These are phyloP conservation scores for Centruroides sculpturatus DNA, from an alignment of 1,140 invertebrate species.

Conservation along the genomic window DNA sequence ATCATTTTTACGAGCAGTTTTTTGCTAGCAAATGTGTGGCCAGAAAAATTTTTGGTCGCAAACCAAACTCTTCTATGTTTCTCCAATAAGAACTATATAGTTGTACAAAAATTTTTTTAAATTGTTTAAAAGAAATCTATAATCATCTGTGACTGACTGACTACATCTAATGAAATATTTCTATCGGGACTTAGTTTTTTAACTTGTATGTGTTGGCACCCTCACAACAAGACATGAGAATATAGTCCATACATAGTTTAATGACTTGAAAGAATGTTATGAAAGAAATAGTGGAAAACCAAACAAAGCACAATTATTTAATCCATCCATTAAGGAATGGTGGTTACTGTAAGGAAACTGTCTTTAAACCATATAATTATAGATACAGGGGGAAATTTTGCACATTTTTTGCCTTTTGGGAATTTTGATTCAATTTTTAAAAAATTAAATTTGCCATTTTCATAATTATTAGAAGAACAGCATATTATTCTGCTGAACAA, in stretches of 20 bases:
- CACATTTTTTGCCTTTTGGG: neutral
- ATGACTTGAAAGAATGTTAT: conserved; percentile 4
- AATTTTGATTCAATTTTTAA: neutral
- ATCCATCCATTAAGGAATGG: neutral
- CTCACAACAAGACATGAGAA: conserved; percentile 8
- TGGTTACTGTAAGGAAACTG: neutral
- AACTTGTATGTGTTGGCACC: conserved; percentile 15
- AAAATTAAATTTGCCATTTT: neutral
- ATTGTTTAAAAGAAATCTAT: neutral
- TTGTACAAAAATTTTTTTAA: neutral
- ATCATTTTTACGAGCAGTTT: conserved; percentile 22
- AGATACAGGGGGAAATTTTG: neutral
- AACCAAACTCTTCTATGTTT: conserved; percentile 14
- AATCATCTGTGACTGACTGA: neutral
- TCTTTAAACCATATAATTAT: neutral
- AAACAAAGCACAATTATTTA: conserved; percentile 15
- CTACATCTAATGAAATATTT: conserved; percentile 1
- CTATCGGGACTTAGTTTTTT: conserved; percentile 9
- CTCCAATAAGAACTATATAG: conserved; percentile 16
- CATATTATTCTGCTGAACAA: no score
- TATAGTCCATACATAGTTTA: conserved; percentile 11
- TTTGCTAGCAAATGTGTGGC: conserved; percentile 16
- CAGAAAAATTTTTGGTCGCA: conserved; percentile 9
- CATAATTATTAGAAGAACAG: neutral
- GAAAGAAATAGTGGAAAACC: conserved; percentile 13